Evolutionary conservation across 92 coral and sea anemone species (phyloP), one percentile per base, ranked within the genome.

Genomic region (Scolanthus callimorphus): DNA sequence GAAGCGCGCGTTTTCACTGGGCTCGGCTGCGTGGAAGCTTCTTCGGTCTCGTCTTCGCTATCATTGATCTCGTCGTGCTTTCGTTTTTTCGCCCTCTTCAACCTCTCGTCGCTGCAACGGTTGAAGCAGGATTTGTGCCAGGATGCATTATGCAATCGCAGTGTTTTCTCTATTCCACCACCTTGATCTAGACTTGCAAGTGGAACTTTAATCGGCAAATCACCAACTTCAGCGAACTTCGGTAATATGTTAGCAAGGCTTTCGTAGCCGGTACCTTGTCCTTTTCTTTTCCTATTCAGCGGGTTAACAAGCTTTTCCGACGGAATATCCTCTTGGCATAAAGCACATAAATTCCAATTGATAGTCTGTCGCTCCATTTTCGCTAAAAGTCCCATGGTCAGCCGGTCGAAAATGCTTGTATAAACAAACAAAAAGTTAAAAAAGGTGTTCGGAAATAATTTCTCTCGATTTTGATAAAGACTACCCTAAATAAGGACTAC

Each of bases 301-400:
- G 57, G 47, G 29, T 44, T 45, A 62, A 62, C 57, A 27, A 48
- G 69, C 57, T 62, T 48, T 29, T 62, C 58, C 29, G 29, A n/a
- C 49, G 58, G 24, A 29, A 29, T 69, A n/a, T 69, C 76, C 49
- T 29, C 3, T 25, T 69, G 50, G 51, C 76, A 69, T 2, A 59
- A 60, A 69, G 67, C 67, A 69, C n/a, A n/a, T n/a, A n/a, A n/a
- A n/a, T n/a, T n/a, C n/a, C n/a, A n/a, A n/a, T n/a, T n/a, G n/a
- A n/a, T n/a, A n/a, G n/a, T n/a, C n/a, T n/a, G n/a, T n/a, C n/a
- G n/a, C n/a, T n/a, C n/a, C n/a, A n/a, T n/a, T n/a, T n/a, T n/a
- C n/a, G n/a, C n/a, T n/a, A n/a, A n/a, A n/a, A n/a, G n/a, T n/a
- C n/a, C n/a, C n/a, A n/a, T n/a, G n/a, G n/a, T n/a, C n/a, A n/a